phyloP scores from a whole-genome alignment of 2,888 invertebrate genomes.

The Watsonalla binaria region DNA sequence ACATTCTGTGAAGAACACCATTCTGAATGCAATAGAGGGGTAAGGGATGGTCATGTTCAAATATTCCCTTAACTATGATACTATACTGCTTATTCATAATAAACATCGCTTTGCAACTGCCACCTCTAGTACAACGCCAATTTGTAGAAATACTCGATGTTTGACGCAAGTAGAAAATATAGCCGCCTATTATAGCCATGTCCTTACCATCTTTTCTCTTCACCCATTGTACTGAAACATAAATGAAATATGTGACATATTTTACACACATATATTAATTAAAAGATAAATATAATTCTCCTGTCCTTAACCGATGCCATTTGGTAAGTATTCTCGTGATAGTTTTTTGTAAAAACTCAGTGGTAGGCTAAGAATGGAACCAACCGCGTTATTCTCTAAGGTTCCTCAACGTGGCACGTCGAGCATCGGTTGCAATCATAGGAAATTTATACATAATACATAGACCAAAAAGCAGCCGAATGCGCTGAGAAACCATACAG shows the following conservation, averaged over 20 bases:
- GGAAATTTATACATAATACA: too few relatives aligned
- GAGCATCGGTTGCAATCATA: too few relatives aligned
- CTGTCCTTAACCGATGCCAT: too few relatives aligned
- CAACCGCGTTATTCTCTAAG: too few relatives aligned
- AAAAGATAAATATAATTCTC: background rate
- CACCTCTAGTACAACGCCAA: background rate
- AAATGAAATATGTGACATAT: constrained; percentile 17
- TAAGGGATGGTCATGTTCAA: background rate
- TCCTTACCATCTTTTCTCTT: constrained; percentile 4
- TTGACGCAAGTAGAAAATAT: background rate
- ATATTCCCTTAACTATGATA: background rate
- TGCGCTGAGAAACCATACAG: too few relatives aligned
- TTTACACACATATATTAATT: background rate
- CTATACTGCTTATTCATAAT: background rate
- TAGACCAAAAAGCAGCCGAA: too few relatives aligned
- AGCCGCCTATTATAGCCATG: background rate
- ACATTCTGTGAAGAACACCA: constrained; percentile 8
- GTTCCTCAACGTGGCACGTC: too few relatives aligned
- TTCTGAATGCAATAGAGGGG: background rate
- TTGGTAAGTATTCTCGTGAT: too few relatives aligned
- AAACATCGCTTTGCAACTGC: background rate
- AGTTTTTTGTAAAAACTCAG: too few relatives aligned
- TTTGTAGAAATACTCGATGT: background rate
- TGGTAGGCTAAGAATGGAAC: too few relatives aligned
- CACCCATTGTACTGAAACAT: constrained; percentile 12